These are phyloP conservation scores for Blastobasis adustella DNA, from an alignment of 2,888 invertebrate species.

Conservation along the genomic window DNA sequence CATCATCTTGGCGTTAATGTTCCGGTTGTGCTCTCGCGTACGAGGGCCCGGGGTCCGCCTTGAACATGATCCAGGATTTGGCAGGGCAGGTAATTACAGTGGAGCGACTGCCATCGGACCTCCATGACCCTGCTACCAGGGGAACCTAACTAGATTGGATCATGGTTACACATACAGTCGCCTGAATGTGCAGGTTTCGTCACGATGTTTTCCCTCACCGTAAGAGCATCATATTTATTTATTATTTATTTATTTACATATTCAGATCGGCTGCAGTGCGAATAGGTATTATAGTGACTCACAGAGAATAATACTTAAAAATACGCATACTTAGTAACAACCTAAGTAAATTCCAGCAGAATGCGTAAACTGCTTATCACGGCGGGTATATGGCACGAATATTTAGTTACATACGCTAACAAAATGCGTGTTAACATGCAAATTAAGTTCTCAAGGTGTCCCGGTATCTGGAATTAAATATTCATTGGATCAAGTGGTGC, in stretches of 20 bases:
- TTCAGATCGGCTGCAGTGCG: background rate
- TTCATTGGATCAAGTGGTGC: conserved; percentile 19
- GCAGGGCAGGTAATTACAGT: no score
- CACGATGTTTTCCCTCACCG: no score
- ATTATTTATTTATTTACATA: background rate
- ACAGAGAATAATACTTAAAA: background rate
- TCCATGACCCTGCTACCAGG: no score
- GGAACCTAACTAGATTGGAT: no score
- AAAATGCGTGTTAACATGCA: conserved; percentile 11
- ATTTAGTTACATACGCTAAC: conserved; percentile 3
- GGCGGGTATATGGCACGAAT: background rate
- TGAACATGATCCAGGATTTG: no score
- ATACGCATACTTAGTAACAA: background rate
- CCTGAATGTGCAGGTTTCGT: no score
- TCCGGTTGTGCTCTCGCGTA: no score
- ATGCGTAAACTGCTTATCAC: background rate
- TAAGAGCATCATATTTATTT: no score
- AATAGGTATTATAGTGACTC: background rate
- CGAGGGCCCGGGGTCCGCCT: no score
- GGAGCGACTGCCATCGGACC: no score
- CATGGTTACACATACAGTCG: no score
- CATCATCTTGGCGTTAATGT: no score
- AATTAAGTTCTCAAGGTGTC: conserved; percentile 17
- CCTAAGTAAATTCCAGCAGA: background rate
- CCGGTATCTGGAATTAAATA: conserved; percentile 19